Conservation (phyloP, 1,140 invertebrate genomes). For the Orchesella cincta region DNA sequence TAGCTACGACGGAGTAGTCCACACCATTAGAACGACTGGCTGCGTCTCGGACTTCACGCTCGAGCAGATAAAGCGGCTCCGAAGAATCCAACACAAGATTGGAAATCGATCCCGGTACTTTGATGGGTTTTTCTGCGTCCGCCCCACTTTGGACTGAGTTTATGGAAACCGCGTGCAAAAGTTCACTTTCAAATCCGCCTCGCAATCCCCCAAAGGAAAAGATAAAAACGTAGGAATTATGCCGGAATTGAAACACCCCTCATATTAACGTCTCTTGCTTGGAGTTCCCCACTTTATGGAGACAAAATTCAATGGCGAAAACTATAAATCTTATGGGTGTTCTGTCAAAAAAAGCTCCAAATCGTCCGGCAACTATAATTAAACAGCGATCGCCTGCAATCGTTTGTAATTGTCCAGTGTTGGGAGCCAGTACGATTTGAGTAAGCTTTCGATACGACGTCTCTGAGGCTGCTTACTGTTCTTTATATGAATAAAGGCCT, state of each 20-base stretch:
- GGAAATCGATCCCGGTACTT: conserved; percentile 36
- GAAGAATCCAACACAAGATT: conserved; percentile 24
- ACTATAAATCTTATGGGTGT: conserved; percentile 28
- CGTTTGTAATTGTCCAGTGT: conserved; percentile 42
- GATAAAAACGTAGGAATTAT: too few relatives aligned
- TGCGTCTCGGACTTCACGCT: conserved; percentile 50
- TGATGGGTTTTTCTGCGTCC: conserved; percentile 28
- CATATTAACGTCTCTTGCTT: conserved; percentile 25
- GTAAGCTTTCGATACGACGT: conserved; percentile 24
- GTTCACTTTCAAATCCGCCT: conserved; percentile 36
- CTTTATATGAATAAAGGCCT: neutral
- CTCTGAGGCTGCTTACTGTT: conserved; percentile 26
- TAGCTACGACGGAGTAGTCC: conserved; percentile 26
- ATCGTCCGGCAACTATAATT: conserved; percentile 2
- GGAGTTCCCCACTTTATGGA: conserved; percentile 31
- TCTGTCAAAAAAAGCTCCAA: too few relatives aligned
- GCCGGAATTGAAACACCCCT: conserved; percentile 44
- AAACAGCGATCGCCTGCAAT: conserved; percentile 27
- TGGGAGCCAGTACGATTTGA: conserved; percentile 37
- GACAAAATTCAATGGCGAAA: conserved; percentile 6
- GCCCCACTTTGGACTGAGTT: conserved; percentile 49
- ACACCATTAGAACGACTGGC: conserved; percentile 47
- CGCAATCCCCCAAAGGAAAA: too few relatives aligned
- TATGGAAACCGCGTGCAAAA: conserved; percentile 44
- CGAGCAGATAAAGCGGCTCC: conserved; percentile 30